Evolutionary conservation across 2,888 invertebrate species (phyloP), one percentile per base, ranked within the genome.

Genomic region (Dichetophora obliterata): DNA sequence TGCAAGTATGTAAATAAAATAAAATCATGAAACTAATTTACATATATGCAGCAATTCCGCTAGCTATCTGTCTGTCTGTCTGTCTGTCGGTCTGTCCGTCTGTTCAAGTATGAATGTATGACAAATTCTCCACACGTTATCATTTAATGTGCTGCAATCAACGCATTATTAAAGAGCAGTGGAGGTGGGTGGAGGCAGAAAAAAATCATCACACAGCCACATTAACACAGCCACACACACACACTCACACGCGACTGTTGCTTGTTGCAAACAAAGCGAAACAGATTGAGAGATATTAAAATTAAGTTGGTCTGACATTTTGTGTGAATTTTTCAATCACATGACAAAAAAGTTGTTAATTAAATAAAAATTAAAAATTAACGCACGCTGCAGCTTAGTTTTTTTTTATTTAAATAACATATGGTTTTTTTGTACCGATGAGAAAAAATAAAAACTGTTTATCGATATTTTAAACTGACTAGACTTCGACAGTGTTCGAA

Each of bases 101-200:
- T n/a, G n/a, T 43, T 54, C 54, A 22, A 54, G 22, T 2, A 22
- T n/a, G 19, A n/a, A 9, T n/a, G 19, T 22, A 9, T n/a, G n/a
- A n/a, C n/a, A 54, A 19, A 22, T 54, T 19, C 22, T 19, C 22
- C 8, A 19, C 54, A 37, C 63, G 63, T 65, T 65, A 65, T 65
- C 63, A 34, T 34, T 65, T 31, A 65, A 65, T 65, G 63, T 65
- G 63, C 63, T 34, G 19, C 63, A 65, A 65, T 65, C 63, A 34
- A 65, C 34, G 63, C 63, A 65, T 65, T 65, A 65, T 34, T 54
- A 11, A 27, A 14, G 43, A 11, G 43, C 1, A 43, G 43, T 14
- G 43, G 3, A 43, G 43, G 43, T 43, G 43, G 43, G 31, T 24
- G 61, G 27, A 61, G 11, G 31, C 24, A 65, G 22, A 65, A 65